Base-by-base conservation (phyloP, 2,113 vertebrate genomes). In the Guaruba guarouba region DNA sequence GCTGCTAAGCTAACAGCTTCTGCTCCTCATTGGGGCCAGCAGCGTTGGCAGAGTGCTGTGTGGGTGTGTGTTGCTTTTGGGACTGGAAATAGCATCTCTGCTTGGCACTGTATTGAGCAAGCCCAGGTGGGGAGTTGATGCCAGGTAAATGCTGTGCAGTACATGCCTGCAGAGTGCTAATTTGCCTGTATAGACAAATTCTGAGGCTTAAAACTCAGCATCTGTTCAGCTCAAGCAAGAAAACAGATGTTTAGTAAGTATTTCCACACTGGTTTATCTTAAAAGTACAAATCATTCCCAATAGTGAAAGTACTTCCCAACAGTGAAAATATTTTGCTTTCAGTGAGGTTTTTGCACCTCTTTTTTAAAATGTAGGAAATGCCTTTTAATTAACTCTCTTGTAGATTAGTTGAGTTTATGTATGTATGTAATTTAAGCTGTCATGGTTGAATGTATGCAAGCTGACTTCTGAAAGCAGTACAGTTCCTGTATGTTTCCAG, bases 41-140 rank as follows among this genome's bases (percentile, higher is more conserved):
- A 82, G 63, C 0, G 0, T 2, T 90, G 92, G 68, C 79, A 33
- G 61, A 37, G 67, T 6, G 70, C 67, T 68, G 67, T 44, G 84
- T 68, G 86, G 59, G 75, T 41, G 86, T 59, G n/a, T 68, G 71
- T 52, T 86, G 71, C 86, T 90, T 49, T 52, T 6, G 29, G 82
- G n/a, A 27, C 71, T 92, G 76, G 46, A 95, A 86, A 81, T 83
- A 88, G 76, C 88, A 63, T 83, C 68, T 80, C 71, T 86, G 57
- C 82, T 55, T 70, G 88, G 90, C 44, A 6, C 48, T 74, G 55
- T 6, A 17, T 17, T 12, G 70, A 86, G 77, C 69, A 48, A 75
- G 46, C 68, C 64, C 68, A 78, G 64, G 83, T 86, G 73, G 37
- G 82, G 49, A 86, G 67, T 31, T 82, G 71, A 24, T 93, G 62